Evolutionary conservation across 2,888 invertebrate species (phyloP).

Genomic region (Invenusta paracnida): DNA sequence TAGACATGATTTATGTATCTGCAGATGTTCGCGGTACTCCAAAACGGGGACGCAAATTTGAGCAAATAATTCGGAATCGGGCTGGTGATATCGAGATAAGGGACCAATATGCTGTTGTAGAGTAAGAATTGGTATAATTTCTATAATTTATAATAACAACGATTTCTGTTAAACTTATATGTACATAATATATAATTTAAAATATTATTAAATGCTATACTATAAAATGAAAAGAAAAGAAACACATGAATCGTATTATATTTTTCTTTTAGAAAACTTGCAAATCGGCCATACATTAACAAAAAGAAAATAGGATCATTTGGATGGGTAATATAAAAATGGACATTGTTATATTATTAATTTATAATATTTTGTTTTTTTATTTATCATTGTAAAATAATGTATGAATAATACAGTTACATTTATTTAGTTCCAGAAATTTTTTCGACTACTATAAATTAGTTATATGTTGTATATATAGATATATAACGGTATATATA

Average conservation of each 20-base stretch:
- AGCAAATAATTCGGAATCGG: background rate
- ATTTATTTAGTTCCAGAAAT: too few species aligned
- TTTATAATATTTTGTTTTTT: background rate
- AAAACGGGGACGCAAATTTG: background rate
- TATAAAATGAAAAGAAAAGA: too few species aligned
- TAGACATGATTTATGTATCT: background rate
- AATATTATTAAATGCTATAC: too few species aligned
- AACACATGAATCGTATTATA: background rate
- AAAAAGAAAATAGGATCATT: background rate
- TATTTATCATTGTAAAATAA: too few species aligned
- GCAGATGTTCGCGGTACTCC: slow-evolving; percentile 6
- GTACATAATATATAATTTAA: background rate
- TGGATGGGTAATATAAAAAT: background rate
- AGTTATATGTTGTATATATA: too few species aligned
- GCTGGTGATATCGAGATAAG: background rate
- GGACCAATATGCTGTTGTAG: background rate
- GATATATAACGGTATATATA: too few species aligned
- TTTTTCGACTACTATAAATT: too few species aligned
- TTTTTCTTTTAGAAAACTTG: background rate
- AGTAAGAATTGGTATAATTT: background rate
- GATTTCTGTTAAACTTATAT: background rate
- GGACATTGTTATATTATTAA: background rate
- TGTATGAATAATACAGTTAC: too few species aligned
- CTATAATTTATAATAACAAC: too few species aligned
- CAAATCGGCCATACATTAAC: background rate